Base-by-base conservation (phyloP, 2,113 vertebrate genomes). In the Tenrec ecaudatus region DNA sequence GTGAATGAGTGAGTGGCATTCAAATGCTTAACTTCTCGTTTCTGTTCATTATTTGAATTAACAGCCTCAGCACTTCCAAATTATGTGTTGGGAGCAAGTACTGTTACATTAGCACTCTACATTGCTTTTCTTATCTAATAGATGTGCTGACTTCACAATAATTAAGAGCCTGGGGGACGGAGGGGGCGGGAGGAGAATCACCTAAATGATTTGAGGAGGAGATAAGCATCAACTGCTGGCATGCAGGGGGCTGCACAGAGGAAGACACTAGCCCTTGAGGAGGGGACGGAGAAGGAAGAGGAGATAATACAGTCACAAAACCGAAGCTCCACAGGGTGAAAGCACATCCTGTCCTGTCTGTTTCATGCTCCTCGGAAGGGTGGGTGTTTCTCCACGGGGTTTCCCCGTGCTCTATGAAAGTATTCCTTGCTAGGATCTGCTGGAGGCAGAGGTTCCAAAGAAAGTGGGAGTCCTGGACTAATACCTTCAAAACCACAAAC, bases 211-310 rank as follows among this genome's bases (percentile, higher is more conserved):
- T 29, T 82, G 20, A 81, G 36, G 33, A 36, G 22, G n/a, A 90
- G 1, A 31, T 27, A 15, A 29, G 89, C 27, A 3, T 1, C 80
- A 22, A 23, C 7, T 4, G 10, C n/a, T 58, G 60, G 64, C 29
- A 80, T 22, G 7, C 1, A 5, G 6, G 17, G 23, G 29, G 11
- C 29, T 47, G 2, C 10, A 68, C 73, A 77, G 6, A 6, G 36
- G 9, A 0, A 68, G 29, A 40, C 19, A 2, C 22, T 36, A 38
- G 10, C 64, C 29, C 5, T 47, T 60, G 58, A 0, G 29, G 14
- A 33, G 36, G 15, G 1, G 6, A 11, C 40, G 7, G 38, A 2
- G 0, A 23, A 9, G 43, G 0, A 2, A 23, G 0, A 25, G 22
- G 2, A 86, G 4, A 7, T 15, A 25, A 62, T 6, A 17, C 12